A percentile compares a stretch with the other conserved stretches of the same genome.
Evolutionary conservation across 2,888 invertebrate species (phyloP).

Genomic region (Chironomus riparius): DNA sequence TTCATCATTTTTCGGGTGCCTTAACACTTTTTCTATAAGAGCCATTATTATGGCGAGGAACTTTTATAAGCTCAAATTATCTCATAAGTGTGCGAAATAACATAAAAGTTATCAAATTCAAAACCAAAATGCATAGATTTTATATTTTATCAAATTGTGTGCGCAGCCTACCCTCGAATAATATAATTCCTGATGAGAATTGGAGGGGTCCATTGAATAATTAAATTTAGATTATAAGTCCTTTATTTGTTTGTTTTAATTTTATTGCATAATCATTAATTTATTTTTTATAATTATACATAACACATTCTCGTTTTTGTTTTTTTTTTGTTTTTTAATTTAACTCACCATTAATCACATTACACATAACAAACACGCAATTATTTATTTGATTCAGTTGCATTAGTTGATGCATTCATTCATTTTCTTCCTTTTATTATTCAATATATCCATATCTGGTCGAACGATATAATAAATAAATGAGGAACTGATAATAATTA

Average conservation of each 20-base stretch:
- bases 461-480: too few species aligned
- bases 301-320: not conserved
- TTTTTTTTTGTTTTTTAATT: not conserved
- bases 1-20: not conserved
- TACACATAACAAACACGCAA: not conserved
- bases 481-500: too few species aligned
- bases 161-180: not conserved
- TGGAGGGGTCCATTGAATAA: not conserved
- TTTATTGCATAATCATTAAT: not conserved
- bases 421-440: not conserved
- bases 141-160: not conserved
- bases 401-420: constrained; percentile 2
- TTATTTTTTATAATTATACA: constrained; percentile 1
- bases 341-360: not conserved
- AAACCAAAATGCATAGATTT: not conserved
- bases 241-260: not conserved
- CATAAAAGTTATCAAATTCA: not conserved
- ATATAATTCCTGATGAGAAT: not conserved
- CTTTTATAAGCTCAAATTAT: not conserved
- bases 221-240: not conserved
- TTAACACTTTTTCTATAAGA: not conserved
- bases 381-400: constrained; percentile 7
- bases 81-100: not conserved
- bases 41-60: not conserved
- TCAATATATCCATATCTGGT: too few species aligned